Evolutionary conservation across 1,140 invertebrate species (phyloP).

Genomic region (Gyrodactylus salaris): DNA sequence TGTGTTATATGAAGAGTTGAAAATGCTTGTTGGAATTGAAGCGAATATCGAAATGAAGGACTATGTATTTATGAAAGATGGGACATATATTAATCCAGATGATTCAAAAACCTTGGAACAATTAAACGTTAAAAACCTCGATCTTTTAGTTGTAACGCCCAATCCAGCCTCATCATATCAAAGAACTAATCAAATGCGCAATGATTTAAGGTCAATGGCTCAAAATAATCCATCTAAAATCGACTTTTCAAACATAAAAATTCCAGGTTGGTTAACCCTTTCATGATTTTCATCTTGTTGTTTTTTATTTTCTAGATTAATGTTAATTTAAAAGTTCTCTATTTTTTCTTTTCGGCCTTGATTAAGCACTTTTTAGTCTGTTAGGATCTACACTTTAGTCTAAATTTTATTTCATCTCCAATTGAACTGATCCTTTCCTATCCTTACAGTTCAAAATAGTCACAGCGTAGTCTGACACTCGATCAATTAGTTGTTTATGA

Average conservation of each 20-base stretch:
- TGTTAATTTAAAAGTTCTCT: too few relatives aligned
- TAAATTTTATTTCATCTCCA: too few relatives aligned
- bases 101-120: background rate
- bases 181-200: background rate
- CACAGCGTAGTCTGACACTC: too few relatives aligned
- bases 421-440: too few relatives aligned
- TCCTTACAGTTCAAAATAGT: too few relatives aligned
- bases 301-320: too few relatives aligned
- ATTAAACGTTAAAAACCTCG: background rate
- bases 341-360: too few relatives aligned
- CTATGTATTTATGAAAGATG: background rate
- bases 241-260: background rate
- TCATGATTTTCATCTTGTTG: too few relatives aligned
- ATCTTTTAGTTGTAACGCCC: background rate
- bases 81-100: background rate
- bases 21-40: background rate
- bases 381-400: too few relatives aligned
- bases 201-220: background rate
- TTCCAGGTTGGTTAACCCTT: background rate
- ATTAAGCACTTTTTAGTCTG: too few relatives aligned
- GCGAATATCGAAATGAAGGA: background rate
- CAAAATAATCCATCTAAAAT: background rate
- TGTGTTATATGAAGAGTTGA: background rate
- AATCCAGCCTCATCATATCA: background rate
- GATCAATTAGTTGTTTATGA: too few relatives aligned